These are phyloP conservation scores for Ornithoptera priamus DNA, from an alignment of 2,888 invertebrate genomes.

Conservation along the genomic window DNA sequence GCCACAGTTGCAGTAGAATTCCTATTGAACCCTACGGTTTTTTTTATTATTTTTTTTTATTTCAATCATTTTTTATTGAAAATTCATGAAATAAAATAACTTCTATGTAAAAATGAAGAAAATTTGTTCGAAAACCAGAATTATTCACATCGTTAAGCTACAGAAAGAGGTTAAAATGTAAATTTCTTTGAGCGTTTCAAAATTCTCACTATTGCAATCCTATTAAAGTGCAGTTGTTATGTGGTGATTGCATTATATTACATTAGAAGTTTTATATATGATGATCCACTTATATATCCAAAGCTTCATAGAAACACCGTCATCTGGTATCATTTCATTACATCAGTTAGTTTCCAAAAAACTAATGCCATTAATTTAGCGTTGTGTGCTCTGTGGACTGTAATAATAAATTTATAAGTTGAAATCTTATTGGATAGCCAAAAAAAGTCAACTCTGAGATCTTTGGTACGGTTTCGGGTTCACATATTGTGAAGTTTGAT, in stretches of 20 bases:
- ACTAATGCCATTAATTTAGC: constrained; percentile 10
- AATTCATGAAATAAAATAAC: too few relatives aligned
- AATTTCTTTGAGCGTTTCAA: constrained; percentile 13
- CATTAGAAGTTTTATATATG: constrained; percentile 5
- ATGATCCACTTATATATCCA: constrained; percentile 21
- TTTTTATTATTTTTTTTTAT: too few relatives aligned
- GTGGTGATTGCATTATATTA: constrained; percentile 32
- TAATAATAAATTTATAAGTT: background rate
- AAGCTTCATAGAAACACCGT: constrained; percentile 61
- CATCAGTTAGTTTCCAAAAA: constrained; percentile 10
- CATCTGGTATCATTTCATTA: constrained; percentile 48
- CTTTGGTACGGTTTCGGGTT: too few relatives aligned
- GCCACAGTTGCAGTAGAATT: too few relatives aligned
- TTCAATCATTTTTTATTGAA: too few relatives aligned
- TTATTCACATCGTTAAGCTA: background rate
- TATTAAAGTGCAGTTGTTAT: background rate
- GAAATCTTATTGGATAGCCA: too few relatives aligned
- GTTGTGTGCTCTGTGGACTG: constrained; percentile 22
- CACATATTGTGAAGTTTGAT: too few relatives aligned
- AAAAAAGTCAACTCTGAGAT: too few relatives aligned
- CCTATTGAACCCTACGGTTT: too few relatives aligned
- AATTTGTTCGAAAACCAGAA: background rate
- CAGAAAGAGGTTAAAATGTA: constrained; percentile 2
- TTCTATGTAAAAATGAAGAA: too few relatives aligned
- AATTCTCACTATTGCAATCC: background rate